Evolutionary conservation across 2,113 vertebrate species (phyloP).

Genomic region (Platysteira castanea): DNA sequence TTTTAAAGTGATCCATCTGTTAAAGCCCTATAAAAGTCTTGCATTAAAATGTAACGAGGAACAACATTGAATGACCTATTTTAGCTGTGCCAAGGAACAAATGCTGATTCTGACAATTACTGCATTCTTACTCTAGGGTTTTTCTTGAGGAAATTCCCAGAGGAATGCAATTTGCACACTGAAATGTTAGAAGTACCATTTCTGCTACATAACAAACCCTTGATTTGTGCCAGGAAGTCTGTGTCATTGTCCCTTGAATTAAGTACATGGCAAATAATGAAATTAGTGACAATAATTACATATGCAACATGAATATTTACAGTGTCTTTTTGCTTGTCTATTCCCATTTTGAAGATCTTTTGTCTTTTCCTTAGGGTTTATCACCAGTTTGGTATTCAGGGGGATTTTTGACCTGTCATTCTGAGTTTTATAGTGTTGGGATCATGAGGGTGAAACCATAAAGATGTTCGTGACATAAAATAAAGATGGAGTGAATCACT

Average conservation of each 20-base stretch:
- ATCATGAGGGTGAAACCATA: neutral
- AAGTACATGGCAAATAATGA: neutral
- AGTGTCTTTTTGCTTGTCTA: neutral
- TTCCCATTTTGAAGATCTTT: neutral
- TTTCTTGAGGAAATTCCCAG: slow-evolving; percentile 1
- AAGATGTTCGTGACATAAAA: neutral
- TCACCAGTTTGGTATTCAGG: neutral
- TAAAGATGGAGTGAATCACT: neutral
- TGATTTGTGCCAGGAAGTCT: neutral
- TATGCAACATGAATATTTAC: neutral
- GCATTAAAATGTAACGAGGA: neutral
- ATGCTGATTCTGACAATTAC: slow-evolving; percentile 16
- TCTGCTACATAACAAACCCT: neutral
- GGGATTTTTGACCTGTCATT: neutral
- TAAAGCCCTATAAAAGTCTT: neutral
- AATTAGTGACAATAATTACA: neutral
- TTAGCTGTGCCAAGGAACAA: slow-evolving; percentile 32
- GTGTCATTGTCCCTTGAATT: neutral
- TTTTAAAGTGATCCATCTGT: neutral
- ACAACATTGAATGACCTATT: slow-evolving; percentile 16
- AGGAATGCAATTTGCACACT: neutral
- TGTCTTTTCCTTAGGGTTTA: neutral
- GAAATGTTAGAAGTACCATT: neutral
- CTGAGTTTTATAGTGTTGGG: neutral
- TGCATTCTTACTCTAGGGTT: neutral